Evolutionary conservation across 92 coral and sea anemone genomes (phyloP), one percentile per base, ranked within the genome.

Genomic region (Heteractis magnifica): DNA sequence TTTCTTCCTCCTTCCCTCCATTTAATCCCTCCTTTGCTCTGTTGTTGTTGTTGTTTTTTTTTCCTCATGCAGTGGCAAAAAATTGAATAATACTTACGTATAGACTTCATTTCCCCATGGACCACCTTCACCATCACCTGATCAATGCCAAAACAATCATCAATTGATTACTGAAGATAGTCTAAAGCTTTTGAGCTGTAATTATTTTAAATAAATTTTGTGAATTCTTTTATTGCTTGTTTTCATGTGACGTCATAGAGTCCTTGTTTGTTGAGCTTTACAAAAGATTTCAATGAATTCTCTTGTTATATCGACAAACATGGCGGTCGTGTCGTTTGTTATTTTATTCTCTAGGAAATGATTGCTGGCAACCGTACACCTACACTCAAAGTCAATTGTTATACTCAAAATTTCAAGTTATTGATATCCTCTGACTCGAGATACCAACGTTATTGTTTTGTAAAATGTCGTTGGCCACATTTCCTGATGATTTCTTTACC

Each of bases 41-140:
- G 44, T 34, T 26, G 26, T 26, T 26, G 26, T 26, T 26, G 26
- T 26, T 26, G 26, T 26, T 26, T 53, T 2, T 53, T 53, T 12
- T 3, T 0, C 58, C 9, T 53, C 9, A 53, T 8, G 9, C 2
- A 53, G 58, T 12, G 10, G 13, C 1, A 53, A 53, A 75, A 75
- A 75, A 20, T 41, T 8, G 8, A 78, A 18, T 3, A 79, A 58
- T 26, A 75, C 92, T 77, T 56, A 97, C 99, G 89, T 92, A 88
- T 97, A 97, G 0, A 97, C 99, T 80, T 97, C 99, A 78, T 94
- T 97, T 14, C 93, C 99, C 92, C 95, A 94, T 20, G 98, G 98
- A 5, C 99, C 99, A 52, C 99, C 99, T 70, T 94, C 94, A 65
- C 99, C 99, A 80, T 97, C 98, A 77, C 94, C 99, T 96, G 41